Percentiles rank a stretch among this genome's conserved stretches.
phyloP scores from a whole-genome alignment of 2,797 vertebrate genomes.

The Chaetodon trifasciatus region DNA sequence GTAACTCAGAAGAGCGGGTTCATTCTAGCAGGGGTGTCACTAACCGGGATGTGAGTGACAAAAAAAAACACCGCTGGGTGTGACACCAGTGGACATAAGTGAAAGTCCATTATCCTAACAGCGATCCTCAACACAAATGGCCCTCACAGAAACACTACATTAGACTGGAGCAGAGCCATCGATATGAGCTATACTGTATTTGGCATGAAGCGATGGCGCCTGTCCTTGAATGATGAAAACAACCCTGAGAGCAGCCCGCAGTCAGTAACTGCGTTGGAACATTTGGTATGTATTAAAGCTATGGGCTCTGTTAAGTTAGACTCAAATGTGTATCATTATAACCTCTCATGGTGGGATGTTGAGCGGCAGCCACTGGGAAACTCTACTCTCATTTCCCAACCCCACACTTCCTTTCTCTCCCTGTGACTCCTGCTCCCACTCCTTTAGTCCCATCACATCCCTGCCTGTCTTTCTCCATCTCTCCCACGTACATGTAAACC shows the following conservation, averaged over 20 bases:
- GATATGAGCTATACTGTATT: background rate
- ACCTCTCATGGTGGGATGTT: conserved; percentile 35
- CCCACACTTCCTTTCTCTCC: conserved; percentile 77
- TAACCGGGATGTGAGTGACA: conserved; percentile 12
- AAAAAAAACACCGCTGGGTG: conserved; percentile 39
- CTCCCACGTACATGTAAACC: conserved; percentile 61
- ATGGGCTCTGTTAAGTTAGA: conserved; percentile 18
- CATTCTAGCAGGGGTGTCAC: background rate
- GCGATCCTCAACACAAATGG: conserved; percentile 8
- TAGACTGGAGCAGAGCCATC: background rate
- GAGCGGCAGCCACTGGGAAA: conserved; percentile 72
- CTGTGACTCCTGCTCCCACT: conserved; percentile 61
- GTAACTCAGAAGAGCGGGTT: background rate
- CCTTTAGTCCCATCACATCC: conserved; percentile 50
- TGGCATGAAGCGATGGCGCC: background rate
- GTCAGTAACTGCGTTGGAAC: conserved; percentile 20
- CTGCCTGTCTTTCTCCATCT: conserved; percentile 18
- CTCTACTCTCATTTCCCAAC: conserved; percentile 70
- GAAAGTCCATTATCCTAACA: conserved; percentile 43
- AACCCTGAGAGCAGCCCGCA: conserved; percentile 8
- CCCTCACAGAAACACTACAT: background rate
- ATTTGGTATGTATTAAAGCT: conserved; percentile 52
- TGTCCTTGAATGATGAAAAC: conserved; percentile 14
- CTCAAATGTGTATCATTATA: conserved; percentile 24
- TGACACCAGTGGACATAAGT: conserved; percentile 17